Conservation (phyloP, 2,113 vertebrate species). For the Oryzias melastigma region DNA sequence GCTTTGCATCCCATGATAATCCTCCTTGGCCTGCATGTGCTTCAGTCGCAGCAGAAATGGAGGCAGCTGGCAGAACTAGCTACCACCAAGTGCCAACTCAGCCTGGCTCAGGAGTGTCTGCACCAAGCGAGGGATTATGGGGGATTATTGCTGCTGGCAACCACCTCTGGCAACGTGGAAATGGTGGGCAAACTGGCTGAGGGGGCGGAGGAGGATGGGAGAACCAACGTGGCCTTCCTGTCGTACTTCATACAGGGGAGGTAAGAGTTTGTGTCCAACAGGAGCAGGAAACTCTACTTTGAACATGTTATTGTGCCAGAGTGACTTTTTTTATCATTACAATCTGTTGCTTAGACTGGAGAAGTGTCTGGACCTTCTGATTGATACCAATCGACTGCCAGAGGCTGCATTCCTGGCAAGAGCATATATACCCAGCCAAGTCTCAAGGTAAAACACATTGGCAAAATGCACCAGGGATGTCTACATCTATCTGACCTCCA, state of each 20-base stretch:
- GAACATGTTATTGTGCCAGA: not conserved
- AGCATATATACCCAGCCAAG: constrained; percentile 88
- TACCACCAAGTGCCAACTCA: constrained; percentile 91
- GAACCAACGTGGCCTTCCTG: constrained; percentile 95
- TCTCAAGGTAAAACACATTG: constrained; percentile 48
- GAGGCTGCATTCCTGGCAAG: constrained; percentile 94
- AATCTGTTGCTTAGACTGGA: constrained; percentile 78
- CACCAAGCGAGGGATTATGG: constrained; percentile 95
- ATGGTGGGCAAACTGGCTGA: constrained; percentile 93
- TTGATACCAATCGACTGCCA: constrained; percentile 89
- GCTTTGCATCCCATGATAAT: constrained; percentile 32
- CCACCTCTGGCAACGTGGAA: constrained; percentile 87
- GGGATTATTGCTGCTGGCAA: constrained; percentile 91
- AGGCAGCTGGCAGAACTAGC: constrained; percentile 95
- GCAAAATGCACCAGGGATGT: not conserved
- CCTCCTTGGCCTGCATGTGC: constrained; percentile 20
- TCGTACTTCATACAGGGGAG: constrained; percentile 93
- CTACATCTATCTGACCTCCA: not conserved
- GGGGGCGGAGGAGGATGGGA: constrained; percentile 89
- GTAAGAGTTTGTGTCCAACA: constrained; percentile 74
- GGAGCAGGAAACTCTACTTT: not conserved
- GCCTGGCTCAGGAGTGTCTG: constrained; percentile 93
- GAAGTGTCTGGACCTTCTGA: constrained; percentile 90
- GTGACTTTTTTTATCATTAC: not conserved
- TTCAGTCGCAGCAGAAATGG: constrained; percentile 95